Evolutionary conservation across 2,797 vertebrate species (phyloP).

Genomic region (Megalops cyprinoides): DNA sequence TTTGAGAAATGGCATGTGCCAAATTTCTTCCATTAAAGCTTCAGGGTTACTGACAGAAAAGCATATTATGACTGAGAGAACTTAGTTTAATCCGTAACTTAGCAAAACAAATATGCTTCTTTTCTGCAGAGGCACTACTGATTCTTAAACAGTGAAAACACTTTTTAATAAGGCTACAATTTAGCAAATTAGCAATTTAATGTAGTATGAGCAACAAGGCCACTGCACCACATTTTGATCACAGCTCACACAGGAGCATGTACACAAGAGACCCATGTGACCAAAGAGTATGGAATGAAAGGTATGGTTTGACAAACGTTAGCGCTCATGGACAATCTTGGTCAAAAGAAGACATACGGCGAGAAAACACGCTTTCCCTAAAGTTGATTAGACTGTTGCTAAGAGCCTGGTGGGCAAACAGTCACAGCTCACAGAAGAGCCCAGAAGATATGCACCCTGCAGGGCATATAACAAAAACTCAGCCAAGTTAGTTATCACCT

Average conservation of each 20-base stretch:
- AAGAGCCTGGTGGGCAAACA: constrained; percentile 36
- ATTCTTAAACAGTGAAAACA: too few relatives aligned
- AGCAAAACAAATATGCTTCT: too few relatives aligned
- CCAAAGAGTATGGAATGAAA: background rate
- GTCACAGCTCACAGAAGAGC: constrained; percentile 39
- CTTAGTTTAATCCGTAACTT: too few relatives aligned
- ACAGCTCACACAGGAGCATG: background rate
- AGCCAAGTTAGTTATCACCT: constrained; percentile 53
- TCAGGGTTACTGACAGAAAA: too few relatives aligned
- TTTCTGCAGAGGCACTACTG: too few relatives aligned
- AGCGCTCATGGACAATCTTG: constrained; percentile 5
- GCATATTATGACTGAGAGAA: too few relatives aligned
- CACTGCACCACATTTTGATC: too few relatives aligned
- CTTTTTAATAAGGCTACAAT: too few relatives aligned
- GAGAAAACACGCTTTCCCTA: background rate
- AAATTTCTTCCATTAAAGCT: too few relatives aligned
- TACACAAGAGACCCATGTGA: background rate
- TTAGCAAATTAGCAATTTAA: too few relatives aligned
- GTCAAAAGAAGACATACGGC: background rate
- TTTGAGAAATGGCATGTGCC: too few relatives aligned
- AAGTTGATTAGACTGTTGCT: constrained; percentile 47
- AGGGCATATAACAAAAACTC: constrained; percentile 46
- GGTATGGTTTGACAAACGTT: background rate
- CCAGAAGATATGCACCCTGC: constrained; percentile 46
- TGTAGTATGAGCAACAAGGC: background rate